Evolutionary conservation across 2,797 vertebrate genomes (phyloP).

Genomic region (Pangasius djambal): DNA sequence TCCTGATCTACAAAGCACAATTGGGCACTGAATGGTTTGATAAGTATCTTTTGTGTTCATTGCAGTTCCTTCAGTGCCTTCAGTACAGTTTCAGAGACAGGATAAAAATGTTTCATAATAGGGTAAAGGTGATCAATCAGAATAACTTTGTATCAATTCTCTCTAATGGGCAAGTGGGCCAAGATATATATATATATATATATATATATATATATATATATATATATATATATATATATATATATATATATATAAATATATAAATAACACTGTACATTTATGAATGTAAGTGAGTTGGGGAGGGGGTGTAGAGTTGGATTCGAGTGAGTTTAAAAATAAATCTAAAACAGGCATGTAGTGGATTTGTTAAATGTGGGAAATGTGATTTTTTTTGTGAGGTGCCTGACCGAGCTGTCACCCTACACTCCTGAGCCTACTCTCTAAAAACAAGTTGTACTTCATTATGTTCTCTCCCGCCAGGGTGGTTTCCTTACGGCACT

Average conservation of each 20-base stretch:
- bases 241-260: neutral
- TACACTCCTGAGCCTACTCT: neutral
- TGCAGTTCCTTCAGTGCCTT: no score
- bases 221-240: neutral
- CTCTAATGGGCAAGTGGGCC: no score
- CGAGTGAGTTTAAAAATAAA: neutral
- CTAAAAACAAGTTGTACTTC: slow-evolving; percentile 8
- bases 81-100: no score
- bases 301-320: neutral
- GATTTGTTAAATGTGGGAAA: neutral
- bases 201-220: neutral
- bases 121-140: no score
- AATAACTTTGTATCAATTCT: no score
- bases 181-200: no score
- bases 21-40: neutral
- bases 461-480: neutral
- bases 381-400: neutral
- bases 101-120: no score
- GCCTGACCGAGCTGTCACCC: neutral
- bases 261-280: neutral
- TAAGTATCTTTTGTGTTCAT: neutral
- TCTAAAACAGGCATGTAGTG: neutral
- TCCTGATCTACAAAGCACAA: neutral
- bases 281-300: neutral
- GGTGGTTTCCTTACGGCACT: neutral